These are phyloP conservation scores for Peromyscus attwateri DNA, from an alignment of 2,797 vertebrate species.

Conservation along the genomic window DNA sequence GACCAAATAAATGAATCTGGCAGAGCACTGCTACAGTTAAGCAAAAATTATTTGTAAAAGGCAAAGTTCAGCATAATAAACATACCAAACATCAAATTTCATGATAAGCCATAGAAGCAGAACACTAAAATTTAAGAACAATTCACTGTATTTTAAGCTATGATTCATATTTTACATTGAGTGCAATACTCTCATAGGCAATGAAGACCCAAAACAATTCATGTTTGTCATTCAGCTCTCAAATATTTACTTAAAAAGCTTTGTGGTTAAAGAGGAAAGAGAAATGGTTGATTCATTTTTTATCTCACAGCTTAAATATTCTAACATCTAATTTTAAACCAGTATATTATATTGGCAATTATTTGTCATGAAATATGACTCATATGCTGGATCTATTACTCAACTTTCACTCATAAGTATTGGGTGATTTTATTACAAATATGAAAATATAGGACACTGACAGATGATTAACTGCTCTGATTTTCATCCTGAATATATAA, in stretches of 20 bases:
- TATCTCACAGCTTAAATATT: conserved; percentile 28
- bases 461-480: conserved; percentile 79
- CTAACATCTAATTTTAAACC: conserved; percentile 58
- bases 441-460: conserved; percentile 73
- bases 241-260: conserved; percentile 31
- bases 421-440: conserved; percentile 71
- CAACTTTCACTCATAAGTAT: conserved; percentile 45
- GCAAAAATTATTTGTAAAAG: conserved; percentile 28
- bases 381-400: conserved; percentile 19
- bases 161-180: conserved; percentile 35
- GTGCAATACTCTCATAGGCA: conserved; percentile 31
- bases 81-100: background rate
- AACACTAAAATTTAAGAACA: conserved; percentile 34
- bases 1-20: background rate
- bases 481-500: conserved; percentile 79
- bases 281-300: conserved; percentile 42
- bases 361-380: conserved; percentile 70
- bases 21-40: background rate
- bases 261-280: conserved; percentile 32
- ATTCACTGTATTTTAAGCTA: background rate
- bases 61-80: conserved; percentile 8
- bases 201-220: background rate
- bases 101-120: background rate
- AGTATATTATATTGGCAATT: conserved; percentile 40
- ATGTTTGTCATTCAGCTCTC: background rate